These are phyloP conservation scores for Thalassophryne amazonica DNA, from an alignment of 2,797 vertebrate genomes.

Conservation along the genomic window DNA sequence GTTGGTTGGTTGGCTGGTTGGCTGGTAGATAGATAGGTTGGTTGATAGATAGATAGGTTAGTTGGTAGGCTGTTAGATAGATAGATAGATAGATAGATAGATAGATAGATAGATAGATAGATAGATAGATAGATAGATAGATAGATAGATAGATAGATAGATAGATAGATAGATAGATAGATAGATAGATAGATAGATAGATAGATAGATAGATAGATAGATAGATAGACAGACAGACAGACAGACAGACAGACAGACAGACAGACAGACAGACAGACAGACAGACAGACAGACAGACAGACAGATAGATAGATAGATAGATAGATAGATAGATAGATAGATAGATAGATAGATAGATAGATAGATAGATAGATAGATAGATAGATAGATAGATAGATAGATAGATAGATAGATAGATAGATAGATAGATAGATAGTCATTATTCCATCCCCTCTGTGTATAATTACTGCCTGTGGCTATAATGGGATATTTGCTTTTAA, in stretches of 20 bases:
- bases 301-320: not conserved
- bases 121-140: too few relatives aligned
- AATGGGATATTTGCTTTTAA: constrained; percentile 52
- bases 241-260: not conserved
- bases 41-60: too few relatives aligned
- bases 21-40: too few relatives aligned
- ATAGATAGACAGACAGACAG: not conserved
- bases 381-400: not conserved
- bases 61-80: too few relatives aligned
- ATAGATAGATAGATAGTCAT: not conserved
- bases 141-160: too few relatives aligned
- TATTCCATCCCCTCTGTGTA: constrained; percentile 19
- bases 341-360: not conserved
- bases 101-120: too few relatives aligned
- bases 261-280: not conserved
- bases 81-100: too few relatives aligned
- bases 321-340: not conserved
- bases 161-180: too few relatives aligned
- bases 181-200: not conserved
- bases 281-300: not conserved
- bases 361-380: not conserved
- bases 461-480: constrained; percentile 40
- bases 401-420: not conserved
- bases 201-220: not conserved
- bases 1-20: too few relatives aligned